Evolutionary conservation across 92 coral and sea anemone species (phyloP).

Genomic region (Parazoanthus atlanticus): DNA sequence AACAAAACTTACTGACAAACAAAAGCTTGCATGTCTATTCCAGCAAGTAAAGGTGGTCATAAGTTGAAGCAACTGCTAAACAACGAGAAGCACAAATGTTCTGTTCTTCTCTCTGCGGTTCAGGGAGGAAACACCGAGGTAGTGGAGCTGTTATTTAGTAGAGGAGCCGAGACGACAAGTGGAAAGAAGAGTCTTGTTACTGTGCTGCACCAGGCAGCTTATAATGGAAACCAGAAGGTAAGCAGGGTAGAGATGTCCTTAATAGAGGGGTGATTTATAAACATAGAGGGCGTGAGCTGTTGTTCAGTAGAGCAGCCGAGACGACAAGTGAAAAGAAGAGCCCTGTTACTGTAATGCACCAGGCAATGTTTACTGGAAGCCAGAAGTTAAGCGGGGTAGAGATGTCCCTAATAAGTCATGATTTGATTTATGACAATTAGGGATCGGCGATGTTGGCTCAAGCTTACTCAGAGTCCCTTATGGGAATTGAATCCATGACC

Average conservation of each 20-base stretch:
- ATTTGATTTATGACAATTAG: no score
- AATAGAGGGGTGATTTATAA: no score
- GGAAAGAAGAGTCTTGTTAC: neutral
- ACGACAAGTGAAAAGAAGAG: neutral
- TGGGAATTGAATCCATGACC: no score
- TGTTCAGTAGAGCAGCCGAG: neutral
- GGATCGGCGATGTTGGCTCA: no score
- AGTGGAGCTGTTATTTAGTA: slow-evolving; percentile 7
- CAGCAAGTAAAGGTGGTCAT: slow-evolving; percentile 14
- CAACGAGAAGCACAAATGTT: neutral
- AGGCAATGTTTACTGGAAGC: neutral
- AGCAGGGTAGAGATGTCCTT: no score
- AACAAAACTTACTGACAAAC: no score
- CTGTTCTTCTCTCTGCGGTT: slow-evolving; percentile 34
- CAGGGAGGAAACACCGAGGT: slow-evolving; percentile 27
- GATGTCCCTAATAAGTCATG: no score
- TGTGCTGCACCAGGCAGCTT: slow-evolving; percentile 24
- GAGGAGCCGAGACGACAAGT: slow-evolving; percentile 1
- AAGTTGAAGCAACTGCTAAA: slow-evolving; percentile 1
- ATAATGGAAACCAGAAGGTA: neutral
- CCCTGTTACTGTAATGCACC: neutral
- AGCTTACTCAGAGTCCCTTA: no score
- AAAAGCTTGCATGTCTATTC: no score
- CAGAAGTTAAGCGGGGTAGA: neutral
- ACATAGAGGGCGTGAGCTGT: neutral